Evolutionary conservation across 1,140 invertebrate genomes (phyloP), one percentile per base, ranked within the genome.

Genomic region (Drosophila saltans): DNA sequence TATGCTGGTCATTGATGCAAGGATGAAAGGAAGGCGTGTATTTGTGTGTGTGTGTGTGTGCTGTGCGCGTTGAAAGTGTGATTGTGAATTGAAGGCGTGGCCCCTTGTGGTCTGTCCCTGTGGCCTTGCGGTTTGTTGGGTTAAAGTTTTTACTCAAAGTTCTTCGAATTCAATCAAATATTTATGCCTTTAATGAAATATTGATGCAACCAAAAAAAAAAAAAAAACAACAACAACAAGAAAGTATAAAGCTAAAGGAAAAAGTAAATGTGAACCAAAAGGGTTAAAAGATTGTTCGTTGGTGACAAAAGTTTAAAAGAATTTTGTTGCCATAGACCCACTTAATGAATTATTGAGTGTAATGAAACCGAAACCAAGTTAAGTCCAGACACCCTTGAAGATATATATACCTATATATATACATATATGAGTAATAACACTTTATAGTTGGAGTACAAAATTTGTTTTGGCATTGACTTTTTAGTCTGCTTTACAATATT

Each of bases 1-100:
- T 68, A 68, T 58, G 45, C 76, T 85, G 81, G 78, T 81, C 58
- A 60, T 40, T 40, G 33, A 33, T 33, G 57, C 9, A 59, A 52
- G 45, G 45, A 40, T 40, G 39, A 11, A 40, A 3, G 7, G 6
- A 39, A 39, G 6, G 39, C 10, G 39, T 16, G 45, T 52, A 7
- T 52, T 2, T 52, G 45, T 52, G 7, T 52, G 45, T 39, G 28
- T 39, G 4, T 11, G 28, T 5, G 33, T 36, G 6, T 36, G 33
- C 33, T 7, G 28, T 30, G 4, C 28, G 28, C 30, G 33, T 39
- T 36, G 1, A 59, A 36, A 62, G 48, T 61, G 56, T 66, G 48
- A 8, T 43, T 66, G 28, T 66, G 28, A 24, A 75, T 73, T 8
- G 45, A 26, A 26, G 45, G 45, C 21, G 45, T 52, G 45, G 33